Base-by-base conservation (phyloP, 2,113 vertebrate genomes). In the Diadophis punctatus region DNA sequence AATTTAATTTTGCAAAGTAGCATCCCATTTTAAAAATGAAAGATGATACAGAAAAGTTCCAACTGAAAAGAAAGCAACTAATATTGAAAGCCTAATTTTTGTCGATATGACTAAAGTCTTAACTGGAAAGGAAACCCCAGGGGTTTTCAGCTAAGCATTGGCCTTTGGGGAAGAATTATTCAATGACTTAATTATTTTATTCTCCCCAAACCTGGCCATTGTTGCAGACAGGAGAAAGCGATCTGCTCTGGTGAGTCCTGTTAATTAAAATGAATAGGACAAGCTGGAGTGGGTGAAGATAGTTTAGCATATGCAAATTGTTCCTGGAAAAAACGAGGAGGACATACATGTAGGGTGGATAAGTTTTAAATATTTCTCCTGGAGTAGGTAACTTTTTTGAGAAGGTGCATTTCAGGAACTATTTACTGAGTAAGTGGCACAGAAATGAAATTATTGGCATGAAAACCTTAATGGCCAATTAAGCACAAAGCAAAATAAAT, bases 381-480 rank as follows among this genome's bases (percentile, higher is more conserved):
- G 4, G 1, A 51, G 53, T 88, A 89, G 92, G 53, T 27, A 92
- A 85, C 0, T 58, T 58, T 56, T 96, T 96, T 80, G 91, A 20
- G 90, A 68, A 58, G 90, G 93, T 86, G 93, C 88, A 39, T 96
- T 96, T 84, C 93, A 95, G 27, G 25, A 95, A 96, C 39, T 93
- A 93, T 96, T 93, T 94, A 93, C 94, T 86, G 89, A 96, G 86
- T 94, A 46, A 97, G 43, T 92, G 95, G 86, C 96, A 94, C 48
- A 88, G 95, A 97, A 97, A 95, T 93, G 94, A 95, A 97, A 97
- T 95, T 96, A 95, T 95, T 97, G 96, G 92, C 96, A 95, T 93
- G 95, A 96, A 95, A 94, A 96, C 94, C 92, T 95, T 96, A 97
- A 97, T 95, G 94, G 97, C 93, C 93, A 97, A 97, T 97, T 97